A percentile compares a stretch with the other conserved stretches of the same genome.
phyloP scores from a whole-genome alignment of 2,797 vertebrate genomes.

The Craterocephalus amniculus region DNA sequence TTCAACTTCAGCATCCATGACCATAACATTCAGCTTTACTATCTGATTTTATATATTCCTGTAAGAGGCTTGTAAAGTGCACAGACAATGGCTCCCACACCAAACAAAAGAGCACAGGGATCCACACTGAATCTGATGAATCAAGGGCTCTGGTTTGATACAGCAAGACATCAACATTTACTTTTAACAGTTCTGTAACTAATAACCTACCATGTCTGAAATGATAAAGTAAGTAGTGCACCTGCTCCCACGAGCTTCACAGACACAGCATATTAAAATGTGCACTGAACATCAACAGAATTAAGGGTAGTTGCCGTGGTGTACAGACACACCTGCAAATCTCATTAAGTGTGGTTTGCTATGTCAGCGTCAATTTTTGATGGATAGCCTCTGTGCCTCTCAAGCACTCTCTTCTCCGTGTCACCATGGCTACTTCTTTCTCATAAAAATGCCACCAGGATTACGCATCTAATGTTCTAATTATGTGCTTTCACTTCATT shows the following conservation, averaged over 20 bases:
- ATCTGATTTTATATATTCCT: constrained; percentile 4
- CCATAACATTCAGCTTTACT: neutral
- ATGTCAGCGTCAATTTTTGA: constrained; percentile 72
- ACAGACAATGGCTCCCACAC: neutral
- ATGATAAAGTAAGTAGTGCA: neutral
- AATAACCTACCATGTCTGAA: neutral
- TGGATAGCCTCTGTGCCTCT: constrained; percentile 53
- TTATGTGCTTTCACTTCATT: constrained; percentile 81
- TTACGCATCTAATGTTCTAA: constrained; percentile 75
- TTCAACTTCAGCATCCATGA: neutral
- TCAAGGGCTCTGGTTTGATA: constrained; percentile 33
- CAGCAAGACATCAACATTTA: constrained; percentile 2
- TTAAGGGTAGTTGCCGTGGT: constrained; percentile 4
- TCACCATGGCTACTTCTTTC: constrained; percentile 63
- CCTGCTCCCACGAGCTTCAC: neutral
- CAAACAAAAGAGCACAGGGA: neutral
- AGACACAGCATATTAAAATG: neutral
- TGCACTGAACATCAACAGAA: constrained; percentile 4
- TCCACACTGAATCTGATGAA: constrained; percentile 39
- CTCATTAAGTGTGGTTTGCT: constrained; percentile 58
- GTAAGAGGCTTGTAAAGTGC: constrained; percentile 15
- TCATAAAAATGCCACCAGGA: constrained; percentile 78
- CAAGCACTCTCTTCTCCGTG: constrained; percentile 45
- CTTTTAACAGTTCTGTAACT: neutral
- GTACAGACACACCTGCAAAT: constrained; percentile 26